These are phyloP conservation scores for Amiota mariae DNA, from an alignment of 2,888 invertebrate species.

Conservation along the genomic window DNA sequence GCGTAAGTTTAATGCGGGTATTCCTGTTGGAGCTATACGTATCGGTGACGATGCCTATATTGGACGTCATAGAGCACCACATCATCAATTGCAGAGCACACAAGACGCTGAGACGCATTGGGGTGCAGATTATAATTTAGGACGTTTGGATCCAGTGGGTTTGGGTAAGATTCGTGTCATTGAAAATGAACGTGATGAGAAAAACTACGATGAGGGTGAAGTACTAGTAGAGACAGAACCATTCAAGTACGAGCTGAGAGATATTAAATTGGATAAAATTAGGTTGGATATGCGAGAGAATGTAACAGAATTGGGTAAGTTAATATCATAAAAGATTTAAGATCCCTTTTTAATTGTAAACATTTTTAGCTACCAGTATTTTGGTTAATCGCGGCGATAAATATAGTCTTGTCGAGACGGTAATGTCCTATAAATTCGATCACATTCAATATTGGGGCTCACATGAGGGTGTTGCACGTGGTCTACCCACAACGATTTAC, in stretches of 20 bases:
- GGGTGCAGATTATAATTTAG: constrained; percentile 75
- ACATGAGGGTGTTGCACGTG: constrained; percentile 77
- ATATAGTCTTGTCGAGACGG: constrained; percentile 80
- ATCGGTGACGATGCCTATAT: constrained; percentile 75
- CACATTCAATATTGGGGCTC: constrained; percentile 86
- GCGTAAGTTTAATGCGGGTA: constrained; percentile 78
- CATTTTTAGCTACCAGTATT: constrained; percentile 63
- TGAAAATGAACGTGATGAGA: constrained; percentile 77
- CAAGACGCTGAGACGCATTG: constrained; percentile 56
- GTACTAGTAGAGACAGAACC: constrained; percentile 88
- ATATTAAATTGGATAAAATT: constrained; percentile 77
- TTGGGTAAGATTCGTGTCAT: constrained; percentile 82
- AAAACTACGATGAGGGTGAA: constrained; percentile 79
- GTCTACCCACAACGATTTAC: constrained; percentile 69
- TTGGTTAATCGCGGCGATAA: constrained; percentile 76
- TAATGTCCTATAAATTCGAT: constrained; percentile 82
- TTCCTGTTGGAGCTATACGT: constrained; percentile 79
- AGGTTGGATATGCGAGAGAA: constrained; percentile 76
- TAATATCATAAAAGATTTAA: constrained; percentile 25
- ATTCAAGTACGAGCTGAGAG: constrained; percentile 82
- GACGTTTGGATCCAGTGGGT: constrained; percentile 80
- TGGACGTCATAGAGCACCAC: constrained; percentile 72
- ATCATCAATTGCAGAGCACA: constrained; percentile 34
- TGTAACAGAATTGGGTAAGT: constrained; percentile 76
- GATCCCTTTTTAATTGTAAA: not conserved